Base-by-base conservation (phyloP, 2,888 invertebrate genomes). In the Torymus texanus region DNA sequence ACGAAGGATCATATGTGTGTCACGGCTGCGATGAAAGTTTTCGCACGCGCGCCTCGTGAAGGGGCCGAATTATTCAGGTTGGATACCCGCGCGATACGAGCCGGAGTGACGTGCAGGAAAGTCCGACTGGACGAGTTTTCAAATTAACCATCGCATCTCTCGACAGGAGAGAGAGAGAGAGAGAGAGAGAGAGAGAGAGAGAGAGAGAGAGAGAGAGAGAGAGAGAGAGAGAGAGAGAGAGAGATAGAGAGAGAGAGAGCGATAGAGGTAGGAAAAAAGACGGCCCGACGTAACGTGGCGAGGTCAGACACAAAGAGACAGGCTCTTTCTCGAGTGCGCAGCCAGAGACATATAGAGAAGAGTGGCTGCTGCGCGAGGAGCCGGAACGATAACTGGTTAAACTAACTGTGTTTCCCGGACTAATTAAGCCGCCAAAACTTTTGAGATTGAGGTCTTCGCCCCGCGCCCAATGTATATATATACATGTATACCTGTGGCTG, bases 371-470 rank as follows among this genome's bases (percentile, higher is more conserved):
- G 56, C 56, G 24, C 56, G 53, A 61, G 56, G 50, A 10, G 13
- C 51, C 13, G 41, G 53, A 66, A 51, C 53, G 78, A 73, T 78
- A 72, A 74, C 61, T 73, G 73, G 51, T 62, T 73, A 55, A 73
- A 73, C 61, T 67, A 67, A 24, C 21, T 24, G 66, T 16, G 56
- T 58, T 63, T 58, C 61, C 65, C 29, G 51, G 75, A 76, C 79
- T 75, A 79, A 79, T 79, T 79, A 79, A 79, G 61, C 58, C 73
- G 51, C 21, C 74, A 61, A 62, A 74, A 78, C 78, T 78, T 78
- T 68, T 24, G 56, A 74, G 62, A 71, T 72, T 51, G 55, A 59
- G 68, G 53, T 61, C 78, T 66, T 61, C 41, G 13, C 53, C 41
- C 67, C 13, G 12, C 51, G n/a, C 65, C 21, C 21, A 41, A 53